Base-by-base conservation (phyloP, 2,888 invertebrate genomes). In the Drosophila algonquin region DNA sequence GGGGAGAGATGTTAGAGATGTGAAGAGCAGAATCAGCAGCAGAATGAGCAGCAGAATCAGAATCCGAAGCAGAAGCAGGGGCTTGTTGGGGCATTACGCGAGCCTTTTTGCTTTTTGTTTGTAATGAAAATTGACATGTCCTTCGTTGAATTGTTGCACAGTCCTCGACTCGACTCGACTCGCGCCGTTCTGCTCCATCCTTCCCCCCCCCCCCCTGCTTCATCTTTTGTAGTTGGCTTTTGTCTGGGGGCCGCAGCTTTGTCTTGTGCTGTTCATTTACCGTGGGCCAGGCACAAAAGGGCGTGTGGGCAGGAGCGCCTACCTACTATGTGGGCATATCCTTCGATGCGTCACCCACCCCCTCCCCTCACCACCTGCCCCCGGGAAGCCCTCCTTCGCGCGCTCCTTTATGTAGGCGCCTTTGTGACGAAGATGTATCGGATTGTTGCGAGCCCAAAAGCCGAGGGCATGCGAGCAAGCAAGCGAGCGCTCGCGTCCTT, bases 51-150 rank as follows among this genome's bases (percentile, higher is more conserved):
- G 18, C 32, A 35, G 57, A n/a, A 30, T n/a, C 32, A 35, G 54
- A 7, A 12, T 30, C 46, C 47, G 57, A 10, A 30, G 32, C 32
- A 57, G 54, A 10, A 35, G 46, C 46, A 56, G 8, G 27, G 7
- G 45, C 27, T 21, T 21, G 40, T n/a, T 30, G 63, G 46, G 32
- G 18, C 35, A 57, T 30, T 40, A 40, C 40, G 48, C 40, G 71
- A 72, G 73, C 64, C 71, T 73, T 72, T 72, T 77, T 73, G 79
- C 70, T 76, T 79, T 67, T 81, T 82, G 80, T 81, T 68, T 77
- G 77, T 82, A 80, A 80, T 81, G 80, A 79, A 80, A 81, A 80
- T 81, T 80, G 82, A 79, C 80, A 81, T 79, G 79, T 80, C 80
- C 81, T 80, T 81, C 81, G 76, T 76, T 61, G 79, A 71, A 78